These are phyloP conservation scores for Chloromyia formosa DNA, from an alignment of 2,888 invertebrate species.

Conservation along the genomic window DNA sequence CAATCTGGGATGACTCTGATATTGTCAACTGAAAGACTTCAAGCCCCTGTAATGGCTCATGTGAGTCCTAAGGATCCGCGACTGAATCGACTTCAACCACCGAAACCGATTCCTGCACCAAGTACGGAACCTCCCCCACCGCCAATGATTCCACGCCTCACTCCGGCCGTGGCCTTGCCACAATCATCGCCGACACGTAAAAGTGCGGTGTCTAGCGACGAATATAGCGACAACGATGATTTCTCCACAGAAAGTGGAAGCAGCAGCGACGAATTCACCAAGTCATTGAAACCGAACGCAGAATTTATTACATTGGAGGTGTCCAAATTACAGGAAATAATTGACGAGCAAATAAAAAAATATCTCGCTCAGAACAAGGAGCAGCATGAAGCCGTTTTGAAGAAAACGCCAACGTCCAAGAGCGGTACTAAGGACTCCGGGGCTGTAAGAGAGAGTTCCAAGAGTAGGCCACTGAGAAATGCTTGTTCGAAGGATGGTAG, in stretches of 20 bases:
- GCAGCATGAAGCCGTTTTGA: background rate
- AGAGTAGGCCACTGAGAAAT: background rate
- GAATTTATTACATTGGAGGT: background rate
- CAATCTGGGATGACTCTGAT: background rate
- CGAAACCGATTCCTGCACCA: background rate
- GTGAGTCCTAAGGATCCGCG: slow-evolving; percentile 26
- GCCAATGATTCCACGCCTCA: slow-evolving; percentile 13
- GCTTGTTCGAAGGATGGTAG: slow-evolving; percentile 22
- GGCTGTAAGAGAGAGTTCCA: background rate
- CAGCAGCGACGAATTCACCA: background rate
- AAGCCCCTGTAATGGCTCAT: background rate
- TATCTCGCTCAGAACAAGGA: background rate
- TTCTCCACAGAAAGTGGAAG: slow-evolving; percentile 8
- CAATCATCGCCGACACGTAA: background rate
- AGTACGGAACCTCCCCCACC: slow-evolving; percentile 14
- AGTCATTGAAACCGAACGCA: background rate
- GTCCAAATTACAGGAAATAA: slow-evolving; percentile 14
- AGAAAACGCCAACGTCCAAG: background rate
- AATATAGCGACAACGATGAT: background rate
- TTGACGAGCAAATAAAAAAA: background rate
- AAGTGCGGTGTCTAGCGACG: background rate
- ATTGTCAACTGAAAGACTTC: background rate
- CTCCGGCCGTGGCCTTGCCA: slow-evolving; percentile 23
- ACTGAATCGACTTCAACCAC: slow-evolving; percentile 6
- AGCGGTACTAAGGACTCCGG: too few relatives aligned